These are phyloP conservation scores for Tetramorium alpestre DNA, from an alignment of 1,140 invertebrate species.

Conservation along the genomic window DNA sequence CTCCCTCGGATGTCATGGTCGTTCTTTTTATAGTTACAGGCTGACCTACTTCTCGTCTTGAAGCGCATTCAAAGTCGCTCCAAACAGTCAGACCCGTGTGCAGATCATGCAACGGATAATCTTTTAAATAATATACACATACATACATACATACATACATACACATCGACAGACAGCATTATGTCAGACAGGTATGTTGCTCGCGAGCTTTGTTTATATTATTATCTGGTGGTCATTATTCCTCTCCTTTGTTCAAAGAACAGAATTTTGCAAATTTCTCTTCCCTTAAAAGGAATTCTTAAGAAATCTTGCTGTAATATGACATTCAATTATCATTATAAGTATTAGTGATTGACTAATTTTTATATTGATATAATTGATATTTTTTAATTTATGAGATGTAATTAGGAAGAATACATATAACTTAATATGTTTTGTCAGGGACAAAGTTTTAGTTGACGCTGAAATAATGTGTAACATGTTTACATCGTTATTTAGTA, in stretches of 20 bases:
- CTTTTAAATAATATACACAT: slow-evolving; percentile 54
- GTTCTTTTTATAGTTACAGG: slow-evolving; percentile 83
- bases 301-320: too few species aligned
- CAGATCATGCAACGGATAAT: slow-evolving; percentile 68
- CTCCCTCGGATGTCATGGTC: slow-evolving; percentile 72
- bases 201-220: neutral
- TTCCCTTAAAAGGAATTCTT: neutral
- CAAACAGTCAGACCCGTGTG: slow-evolving; percentile 72
- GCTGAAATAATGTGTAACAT: slow-evolving; percentile 61
- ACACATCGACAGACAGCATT: slow-evolving; percentile 27
- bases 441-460: slow-evolving; percentile 73
- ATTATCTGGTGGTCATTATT: neutral
- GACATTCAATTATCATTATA: too few species aligned
- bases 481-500: neutral
- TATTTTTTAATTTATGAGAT: neutral
- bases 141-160: slow-evolving; percentile 44
- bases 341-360: neutral
- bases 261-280: slow-evolving; percentile 13
- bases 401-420: neutral
- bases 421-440: slow-evolving; percentile 52
- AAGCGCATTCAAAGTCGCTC: slow-evolving; percentile 72
- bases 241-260: neutral
- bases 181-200: slow-evolving; percentile 77
- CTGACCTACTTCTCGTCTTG: slow-evolving; percentile 79
- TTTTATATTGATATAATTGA: too few species aligned